Base-by-base conservation (phyloP, 2,113 vertebrate species). In the Neolamprologus sp. region DNA sequence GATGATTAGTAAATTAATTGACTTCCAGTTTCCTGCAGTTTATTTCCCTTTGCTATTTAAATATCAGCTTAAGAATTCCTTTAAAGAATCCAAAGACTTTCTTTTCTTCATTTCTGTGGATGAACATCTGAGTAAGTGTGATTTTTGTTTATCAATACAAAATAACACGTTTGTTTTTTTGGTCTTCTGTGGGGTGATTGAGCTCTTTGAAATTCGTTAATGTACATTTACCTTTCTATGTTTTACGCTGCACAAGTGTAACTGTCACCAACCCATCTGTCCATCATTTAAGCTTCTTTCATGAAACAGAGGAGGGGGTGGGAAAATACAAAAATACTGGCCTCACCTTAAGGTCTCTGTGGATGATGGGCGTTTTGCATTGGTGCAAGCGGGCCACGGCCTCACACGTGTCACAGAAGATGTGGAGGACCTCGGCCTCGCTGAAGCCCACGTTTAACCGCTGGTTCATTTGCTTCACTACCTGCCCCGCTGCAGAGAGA, bases 381-480 rank as follows among this genome's bases (percentile, higher is more conserved):
- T 99, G 99, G 92, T 99, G 98, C 83, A 99, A 93, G 37, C 98
- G 96, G 42, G 99, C 99, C 40, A 99, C 98, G 3, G 99, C 98
- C 94, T 99, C 98, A 57, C 99, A 99, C 26, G 97, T 94, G 88
- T 99, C 98, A 57, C 98, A 99, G 91, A 99, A 99, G 93, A 99
- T 97, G 82, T 96, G 96, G 83, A 99, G 94, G 9, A 99, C 97
- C 94, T 99, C 99, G 0, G 96, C 82, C 93, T 99, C 98, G 0
- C 94, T 97, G 90, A 99, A 99, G 63, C 99, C 99, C 5, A 97
- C 97, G 42, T 97, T 98, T 82, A 99, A 87, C 30, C 97, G 96
- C 96, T 98, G 97, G 88, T 99, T 99, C 99, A 99, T 99, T 95
- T 99, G 98, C 93, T 98, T 98, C 92, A 99, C 99, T 75, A 99